phyloP scores from a whole-genome alignment of 2,797 vertebrate genomes.

The Enteromius anoplus region DNA sequence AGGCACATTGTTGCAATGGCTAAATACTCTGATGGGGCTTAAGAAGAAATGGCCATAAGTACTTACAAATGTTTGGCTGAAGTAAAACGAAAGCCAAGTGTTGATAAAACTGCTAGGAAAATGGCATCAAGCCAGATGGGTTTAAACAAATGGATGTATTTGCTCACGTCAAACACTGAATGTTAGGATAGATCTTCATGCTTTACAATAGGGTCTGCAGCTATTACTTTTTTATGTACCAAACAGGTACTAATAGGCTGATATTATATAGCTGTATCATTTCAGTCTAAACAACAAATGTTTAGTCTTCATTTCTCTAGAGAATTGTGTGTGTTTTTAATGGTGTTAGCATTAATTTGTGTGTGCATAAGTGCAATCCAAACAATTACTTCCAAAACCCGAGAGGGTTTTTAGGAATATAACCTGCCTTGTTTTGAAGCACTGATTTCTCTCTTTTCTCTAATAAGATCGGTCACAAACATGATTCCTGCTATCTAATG shows the following conservation, averaged over 20 bases:
- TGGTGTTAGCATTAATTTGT: background rate
- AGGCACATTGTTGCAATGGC: slow-evolving; percentile 1
- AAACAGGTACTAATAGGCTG: background rate
- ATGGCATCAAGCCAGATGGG: background rate
- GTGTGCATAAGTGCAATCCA: background rate
- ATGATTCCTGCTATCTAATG: no score
- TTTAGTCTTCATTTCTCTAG: background rate
- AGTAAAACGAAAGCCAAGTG: background rate
- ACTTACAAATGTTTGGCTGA: background rate
- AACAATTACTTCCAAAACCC: background rate
- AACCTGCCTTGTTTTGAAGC: background rate
- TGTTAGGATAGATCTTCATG: background rate
- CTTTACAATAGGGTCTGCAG: background rate
- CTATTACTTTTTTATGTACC: background rate
- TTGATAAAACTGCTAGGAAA: background rate
- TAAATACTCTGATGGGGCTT: background rate
- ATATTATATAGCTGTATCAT: background rate
- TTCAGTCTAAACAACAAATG: background rate
- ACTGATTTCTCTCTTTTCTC: background rate
- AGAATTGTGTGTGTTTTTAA: background rate
- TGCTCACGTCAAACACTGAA: background rate
- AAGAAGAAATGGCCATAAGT: background rate
- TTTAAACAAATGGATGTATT: slow-evolving; percentile 8
- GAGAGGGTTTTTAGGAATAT: background rate
- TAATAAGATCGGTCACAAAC: no score